Percentiles rank a stretch among this genome's conserved stretches.
Conservation (phyloP, 2,797 vertebrate species). For the Microtus agrestis region DNA sequence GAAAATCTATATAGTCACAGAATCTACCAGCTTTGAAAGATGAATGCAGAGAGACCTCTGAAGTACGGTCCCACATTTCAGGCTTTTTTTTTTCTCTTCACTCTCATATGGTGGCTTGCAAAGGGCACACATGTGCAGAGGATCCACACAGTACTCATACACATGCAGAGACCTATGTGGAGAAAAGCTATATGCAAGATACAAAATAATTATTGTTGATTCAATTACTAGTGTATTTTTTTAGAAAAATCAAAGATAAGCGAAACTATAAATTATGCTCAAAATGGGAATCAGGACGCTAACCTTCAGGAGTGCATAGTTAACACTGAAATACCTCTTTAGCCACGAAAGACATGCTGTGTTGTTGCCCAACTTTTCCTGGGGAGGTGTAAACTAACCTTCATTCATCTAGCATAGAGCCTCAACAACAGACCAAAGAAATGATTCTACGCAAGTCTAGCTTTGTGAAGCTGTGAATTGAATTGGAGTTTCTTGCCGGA, state of each 20-base stretch:
- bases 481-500: neutral
- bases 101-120: neutral
- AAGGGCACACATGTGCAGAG: neutral
- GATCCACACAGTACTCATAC: neutral
- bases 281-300: neutral
- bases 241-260: conserved; percentile 10
- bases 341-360: neutral
- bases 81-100: neutral
- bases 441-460: neutral
- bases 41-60: neutral
- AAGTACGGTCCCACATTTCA: neutral
- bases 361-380: neutral
- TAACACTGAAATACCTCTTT: conserved; percentile 46
- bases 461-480: neutral
- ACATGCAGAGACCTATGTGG: neutral
- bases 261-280: neutral
- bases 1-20: conserved; percentile 3
- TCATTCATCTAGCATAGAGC: too few species aligned
- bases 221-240: conserved; percentile 35
- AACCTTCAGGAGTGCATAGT: neutral
- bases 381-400: neutral
- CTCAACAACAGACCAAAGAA: neutral
- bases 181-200: neutral
- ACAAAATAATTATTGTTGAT: neutral
- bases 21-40: conserved; percentile 10